Base-by-base conservation (phyloP, 2,113 vertebrate genomes). In the Macroglossus sobrinus region DNA sequence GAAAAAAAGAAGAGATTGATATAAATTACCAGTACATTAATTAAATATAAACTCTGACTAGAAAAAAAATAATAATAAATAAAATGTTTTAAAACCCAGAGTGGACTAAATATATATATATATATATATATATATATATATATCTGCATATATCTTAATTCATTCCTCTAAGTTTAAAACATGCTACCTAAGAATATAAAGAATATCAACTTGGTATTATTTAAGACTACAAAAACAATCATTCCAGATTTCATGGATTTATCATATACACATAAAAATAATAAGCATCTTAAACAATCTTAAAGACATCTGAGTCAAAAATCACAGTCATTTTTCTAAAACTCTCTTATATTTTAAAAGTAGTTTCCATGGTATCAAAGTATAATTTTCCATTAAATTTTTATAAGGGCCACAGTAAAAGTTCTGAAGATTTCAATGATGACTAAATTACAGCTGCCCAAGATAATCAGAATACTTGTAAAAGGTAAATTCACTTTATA, bases 221-320 rank as follows among this genome's bases (percentile, higher is more conserved):
- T 81, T 91, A 55, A 96, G 74, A 93, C 33, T 22, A 87, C 26
- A 71, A 55, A 91, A 75, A 86, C 68, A 2, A 21, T 90, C 18
- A 88, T 43, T 96, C 93, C 35, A 79, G 79, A 91, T 93, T 75
- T 89, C 18, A 88, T 66, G 45, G 64, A 26, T 24, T 95, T 86
- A 61, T 13, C 26, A 45, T 22, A 63, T 71, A 93, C 0, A n/a
- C 40, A 50, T 35, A 84, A 92, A 3, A 86, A 88, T 84, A 89
- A 80, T 16, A 82, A 72, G 38, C 30, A 78, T 47, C 40, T 95
- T 92, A 82, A 61, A 84, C 15, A 78, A 93, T 76, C 61, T 82
- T 86, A 64, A 78, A 82, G 28, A 76, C 3, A 47, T 30, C 61
- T 87, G 24, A 94, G 50, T 64, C 33, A 80, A 91, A 21, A 84